Percentiles rank a stretch among this genome's conserved stretches.
These are phyloP conservation scores for Drosophila neutralis DNA, from an alignment of 2,888 invertebrate genomes.

Conservation along the genomic window DNA sequence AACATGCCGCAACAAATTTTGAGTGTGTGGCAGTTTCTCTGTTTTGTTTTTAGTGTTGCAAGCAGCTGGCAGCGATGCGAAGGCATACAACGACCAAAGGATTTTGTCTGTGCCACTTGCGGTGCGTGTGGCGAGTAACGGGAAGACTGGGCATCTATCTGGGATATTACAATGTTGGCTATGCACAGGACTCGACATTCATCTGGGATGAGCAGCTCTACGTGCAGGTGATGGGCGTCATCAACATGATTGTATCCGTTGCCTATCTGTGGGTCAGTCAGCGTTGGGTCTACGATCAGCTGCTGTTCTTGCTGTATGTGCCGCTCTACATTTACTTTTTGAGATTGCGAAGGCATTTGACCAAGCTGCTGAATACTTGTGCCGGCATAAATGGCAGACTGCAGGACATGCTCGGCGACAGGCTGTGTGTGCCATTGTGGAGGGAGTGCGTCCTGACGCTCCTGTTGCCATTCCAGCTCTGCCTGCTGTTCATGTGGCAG, in stretches of 20 bases:
- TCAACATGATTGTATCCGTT: slow-evolving; percentile 21
- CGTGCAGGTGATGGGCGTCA: slow-evolving; percentile 48
- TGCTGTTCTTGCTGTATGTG: slow-evolving; percentile 45
- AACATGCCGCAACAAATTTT: slow-evolving; percentile 4
- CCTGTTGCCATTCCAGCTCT: slow-evolving; percentile 36
- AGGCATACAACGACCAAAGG: slow-evolving; percentile 44
- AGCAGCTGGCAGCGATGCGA: slow-evolving; percentile 39
- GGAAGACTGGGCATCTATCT: slow-evolving; percentile 49
- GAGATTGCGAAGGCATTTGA: slow-evolving; percentile 43
- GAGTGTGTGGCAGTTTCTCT: background rate
- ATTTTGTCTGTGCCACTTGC: slow-evolving; percentile 63
- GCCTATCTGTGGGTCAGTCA: slow-evolving; percentile 51
- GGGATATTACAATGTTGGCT: slow-evolving; percentile 58
- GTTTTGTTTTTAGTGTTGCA: slow-evolving; percentile 32
- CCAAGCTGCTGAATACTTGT: slow-evolving; percentile 47
- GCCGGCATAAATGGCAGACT: slow-evolving; percentile 29
- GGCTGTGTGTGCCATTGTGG: slow-evolving; percentile 50
- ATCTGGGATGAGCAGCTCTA: slow-evolving; percentile 58
- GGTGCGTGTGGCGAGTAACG: slow-evolving; percentile 54
- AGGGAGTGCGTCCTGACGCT: slow-evolving; percentile 44
- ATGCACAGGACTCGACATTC: slow-evolving; percentile 20
- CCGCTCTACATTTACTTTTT: slow-evolving; percentile 58
- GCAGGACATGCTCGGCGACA: slow-evolving; percentile 37
- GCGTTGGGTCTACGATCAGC: slow-evolving; percentile 53
- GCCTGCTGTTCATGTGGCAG: slow-evolving; percentile 52